Conservation (phyloP, 2,797 vertebrate species). For the Ciconia nigra region DNA sequence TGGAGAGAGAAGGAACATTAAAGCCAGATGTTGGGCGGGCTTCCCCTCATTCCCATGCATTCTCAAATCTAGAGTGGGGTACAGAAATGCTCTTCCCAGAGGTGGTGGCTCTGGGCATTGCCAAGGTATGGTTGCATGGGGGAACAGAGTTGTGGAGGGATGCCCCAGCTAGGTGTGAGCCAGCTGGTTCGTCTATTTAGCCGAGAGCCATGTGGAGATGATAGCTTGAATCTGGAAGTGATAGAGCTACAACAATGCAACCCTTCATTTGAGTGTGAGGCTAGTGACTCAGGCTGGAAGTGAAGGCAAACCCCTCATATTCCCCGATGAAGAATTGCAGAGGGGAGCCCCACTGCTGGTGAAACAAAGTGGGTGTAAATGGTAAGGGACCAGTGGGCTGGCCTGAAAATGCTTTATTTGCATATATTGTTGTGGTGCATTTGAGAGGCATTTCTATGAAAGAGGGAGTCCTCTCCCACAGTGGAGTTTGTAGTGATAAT, state of each 20-base stretch:
- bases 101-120: background rate
- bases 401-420: background rate
- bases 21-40: background rate
- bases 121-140: background rate
- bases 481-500: background rate
- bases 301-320: background rate
- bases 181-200: background rate
- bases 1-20: background rate
- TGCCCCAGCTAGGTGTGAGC: background rate
- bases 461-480: background rate
- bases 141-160: background rate
- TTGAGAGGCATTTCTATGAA: background rate
- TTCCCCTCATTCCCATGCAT: background rate
- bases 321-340: background rate
- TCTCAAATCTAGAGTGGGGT: background rate
- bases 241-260: background rate
- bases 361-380: background rate
- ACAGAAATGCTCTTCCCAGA: background rate
- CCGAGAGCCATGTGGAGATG: fast-evolving
- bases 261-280: background rate
- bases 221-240: background rate
- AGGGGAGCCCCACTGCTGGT: background rate
- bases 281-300: background rate
- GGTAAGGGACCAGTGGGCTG: background rate
- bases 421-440: background rate